Percentiles rank a stretch among this genome's conserved stretches.
Conservation (phyloP, 2,797 vertebrate genomes). For the Sebastolobus altivelis region DNA sequence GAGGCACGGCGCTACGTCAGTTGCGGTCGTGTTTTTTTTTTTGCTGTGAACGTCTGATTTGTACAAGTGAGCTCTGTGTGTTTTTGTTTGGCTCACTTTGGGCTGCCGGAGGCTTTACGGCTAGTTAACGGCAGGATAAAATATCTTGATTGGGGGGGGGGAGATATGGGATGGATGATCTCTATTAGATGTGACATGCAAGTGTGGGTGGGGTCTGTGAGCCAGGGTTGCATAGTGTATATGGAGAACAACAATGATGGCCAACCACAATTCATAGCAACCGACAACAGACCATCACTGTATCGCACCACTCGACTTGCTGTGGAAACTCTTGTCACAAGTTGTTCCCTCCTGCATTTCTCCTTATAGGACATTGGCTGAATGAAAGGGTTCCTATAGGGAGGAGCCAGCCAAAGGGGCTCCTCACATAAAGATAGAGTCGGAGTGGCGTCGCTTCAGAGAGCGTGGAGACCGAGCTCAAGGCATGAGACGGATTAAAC, state of each 20-base stretch:
- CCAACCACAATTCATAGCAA: conserved; percentile 17
- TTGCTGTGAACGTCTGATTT: background rate
- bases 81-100: background rate
- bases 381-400: conserved; percentile 40
- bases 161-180: background rate
- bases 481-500: conserved; percentile 52
- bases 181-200: background rate
- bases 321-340: background rate
- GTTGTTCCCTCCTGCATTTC: conserved; percentile 22
- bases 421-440: conserved; percentile 42
- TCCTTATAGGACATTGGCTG: conserved; percentile 32
- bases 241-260: background rate
- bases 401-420: conserved; percentile 50
- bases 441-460: conserved; percentile 29
- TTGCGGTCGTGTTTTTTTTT: background rate
- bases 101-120: background rate
- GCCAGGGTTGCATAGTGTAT: background rate
- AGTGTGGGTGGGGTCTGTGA: conserved; percentile 3
- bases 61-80: background rate
- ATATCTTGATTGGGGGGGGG: background rate
- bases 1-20: background rate
- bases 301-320: conserved; percentile 12
- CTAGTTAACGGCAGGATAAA: background rate
- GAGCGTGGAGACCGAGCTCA: conserved; percentile 15
- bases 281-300: background rate